Evolutionary conservation across 1,140 invertebrate species (phyloP), one percentile per base, ranked within the genome.

Genomic region (Saccostrea glomerata): DNA sequence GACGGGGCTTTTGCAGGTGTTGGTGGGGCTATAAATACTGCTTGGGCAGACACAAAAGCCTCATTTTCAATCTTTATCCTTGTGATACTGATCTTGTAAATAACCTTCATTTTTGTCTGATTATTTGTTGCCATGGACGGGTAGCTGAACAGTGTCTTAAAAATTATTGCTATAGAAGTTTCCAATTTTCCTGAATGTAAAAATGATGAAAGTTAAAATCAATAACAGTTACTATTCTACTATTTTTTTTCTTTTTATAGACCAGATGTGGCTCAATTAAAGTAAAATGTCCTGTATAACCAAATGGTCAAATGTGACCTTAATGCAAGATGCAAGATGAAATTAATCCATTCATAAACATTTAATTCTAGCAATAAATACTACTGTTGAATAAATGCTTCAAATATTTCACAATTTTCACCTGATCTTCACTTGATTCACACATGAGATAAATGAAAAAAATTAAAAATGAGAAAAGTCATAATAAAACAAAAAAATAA

Each of bases 341-440:
- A 77, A 63, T 11, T 36, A 36, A 25, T 77, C 15, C 70, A 77
- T 77, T 36, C 70, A 36, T 30, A 77, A 77, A 77, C 70, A 77
- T 77, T 77, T 77, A 77, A 77, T 77, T 77, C 70, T 77, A 77
- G 70, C 70, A 77, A 77, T 77, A 77, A 77, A 77, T 77, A 77
- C 70, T 77, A 77, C 70, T 36, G 30, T 77, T 30, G 70, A 77
- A 77, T 77, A 77, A 77, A 77, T 77, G 70, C 70, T 77, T 30
- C 70, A 30, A 77, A 77, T 77, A 77, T 30, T 73, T 77, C 70
- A 77, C 70, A 30, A 77, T 30, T 77, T 77, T 77, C 70, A 36
- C 70, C 66, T 77, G 70, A 77, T 11, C 70, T 77, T 77, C 70
- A 77, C 30, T 30, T 77, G 70, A 77, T 30, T 77, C 70, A 36